These are phyloP conservation scores for Bubo bubo DNA, from an alignment of 2,113 vertebrate species.

Conservation along the genomic window DNA sequence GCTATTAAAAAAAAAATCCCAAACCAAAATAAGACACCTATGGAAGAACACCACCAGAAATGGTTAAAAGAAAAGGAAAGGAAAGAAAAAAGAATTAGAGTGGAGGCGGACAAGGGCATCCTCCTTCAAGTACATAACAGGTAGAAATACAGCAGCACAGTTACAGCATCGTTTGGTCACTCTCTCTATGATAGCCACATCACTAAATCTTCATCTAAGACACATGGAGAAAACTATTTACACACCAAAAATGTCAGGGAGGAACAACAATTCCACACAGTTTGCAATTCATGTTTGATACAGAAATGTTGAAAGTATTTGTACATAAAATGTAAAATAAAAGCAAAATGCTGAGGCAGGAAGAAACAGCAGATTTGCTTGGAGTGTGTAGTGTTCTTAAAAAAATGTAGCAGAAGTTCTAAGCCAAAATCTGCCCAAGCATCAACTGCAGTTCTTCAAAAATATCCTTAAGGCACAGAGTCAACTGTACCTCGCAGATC, in stretches of 20 bases:
- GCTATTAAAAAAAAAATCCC: not conserved
- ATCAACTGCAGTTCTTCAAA: not conserved
- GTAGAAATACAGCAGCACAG: conserved; percentile 58
- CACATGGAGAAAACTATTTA: conserved; percentile 58
- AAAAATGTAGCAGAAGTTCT: not conserved
- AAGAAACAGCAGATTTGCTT: not conserved
- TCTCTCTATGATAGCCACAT: conserved; percentile 24
- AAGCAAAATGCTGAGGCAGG: not conserved
- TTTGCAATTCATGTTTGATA: not conserved
- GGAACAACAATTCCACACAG: not conserved
- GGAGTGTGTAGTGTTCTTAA: conserved; percentile 2
- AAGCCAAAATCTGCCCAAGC: not conserved
- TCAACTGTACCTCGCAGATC: not conserved
- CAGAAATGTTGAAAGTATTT: not conserved
- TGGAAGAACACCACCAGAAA: not conserved
- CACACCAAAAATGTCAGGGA: not conserved
- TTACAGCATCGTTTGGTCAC: conserved; percentile 50
- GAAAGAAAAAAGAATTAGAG: not conserved
- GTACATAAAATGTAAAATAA: not conserved
- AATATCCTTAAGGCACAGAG: not conserved
- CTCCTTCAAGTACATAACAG: conserved; percentile 66
- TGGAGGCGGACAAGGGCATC: conserved; percentile 1
- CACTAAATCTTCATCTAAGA: conserved; percentile 40
- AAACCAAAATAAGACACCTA: not conserved
- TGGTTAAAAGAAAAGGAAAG: not conserved